These are phyloP conservation scores for Paramuricea clavata DNA, from an alignment of 92 coral and sea anemone genomes.

Conservation along the genomic window DNA sequence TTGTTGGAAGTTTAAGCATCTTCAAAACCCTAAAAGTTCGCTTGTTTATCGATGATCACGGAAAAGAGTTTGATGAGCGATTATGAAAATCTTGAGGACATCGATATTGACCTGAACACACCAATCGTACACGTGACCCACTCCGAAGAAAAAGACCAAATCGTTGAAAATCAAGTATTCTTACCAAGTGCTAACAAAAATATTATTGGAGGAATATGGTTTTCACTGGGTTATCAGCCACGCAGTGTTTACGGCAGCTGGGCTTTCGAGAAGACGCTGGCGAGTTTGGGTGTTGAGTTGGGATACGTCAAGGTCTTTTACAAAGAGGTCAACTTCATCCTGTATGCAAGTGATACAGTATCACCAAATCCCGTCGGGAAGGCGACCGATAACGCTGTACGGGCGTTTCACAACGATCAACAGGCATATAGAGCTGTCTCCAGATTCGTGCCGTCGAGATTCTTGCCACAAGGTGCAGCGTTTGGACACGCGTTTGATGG, in stretches of 20 bases:
- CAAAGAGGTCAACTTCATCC: slow-evolving; percentile 71
- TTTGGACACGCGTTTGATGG: no score
- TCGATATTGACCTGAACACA: slow-evolving; percentile 36
- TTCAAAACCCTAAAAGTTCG: slow-evolving; percentile 61
- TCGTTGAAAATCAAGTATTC: slow-evolving; percentile 18
- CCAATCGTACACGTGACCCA: slow-evolving; percentile 73
- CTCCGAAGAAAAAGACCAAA: slow-evolving; percentile 44
- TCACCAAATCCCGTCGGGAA: slow-evolving; percentile 38
- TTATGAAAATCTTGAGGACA: slow-evolving; percentile 10
- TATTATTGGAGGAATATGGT: slow-evolving; percentile 68
- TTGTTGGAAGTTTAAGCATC: slow-evolving; percentile 65
- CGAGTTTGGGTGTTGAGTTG: slow-evolving; percentile 37
- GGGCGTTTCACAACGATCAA: neutral
- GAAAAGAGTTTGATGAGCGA: slow-evolving; percentile 39
- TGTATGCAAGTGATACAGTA: slow-evolving; percentile 53
- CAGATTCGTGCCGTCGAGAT: slow-evolving; percentile 64
- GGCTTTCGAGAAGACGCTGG: slow-evolving; percentile 63
- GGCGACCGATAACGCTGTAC: slow-evolving; percentile 44
- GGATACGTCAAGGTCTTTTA: slow-evolving; percentile 71
- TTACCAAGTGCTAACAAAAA: slow-evolving; percentile 67
- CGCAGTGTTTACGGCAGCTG: slow-evolving; percentile 62
- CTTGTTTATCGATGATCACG: slow-evolving; percentile 66
- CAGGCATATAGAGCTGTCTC: slow-evolving; percentile 53
- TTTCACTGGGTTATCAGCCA: slow-evolving; percentile 23
- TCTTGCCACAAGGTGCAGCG: slow-evolving; percentile 12